These are phyloP conservation scores for Ceratina japonica DNA, from an alignment of 1,140 invertebrate genomes.

Conservation along the genomic window DNA sequence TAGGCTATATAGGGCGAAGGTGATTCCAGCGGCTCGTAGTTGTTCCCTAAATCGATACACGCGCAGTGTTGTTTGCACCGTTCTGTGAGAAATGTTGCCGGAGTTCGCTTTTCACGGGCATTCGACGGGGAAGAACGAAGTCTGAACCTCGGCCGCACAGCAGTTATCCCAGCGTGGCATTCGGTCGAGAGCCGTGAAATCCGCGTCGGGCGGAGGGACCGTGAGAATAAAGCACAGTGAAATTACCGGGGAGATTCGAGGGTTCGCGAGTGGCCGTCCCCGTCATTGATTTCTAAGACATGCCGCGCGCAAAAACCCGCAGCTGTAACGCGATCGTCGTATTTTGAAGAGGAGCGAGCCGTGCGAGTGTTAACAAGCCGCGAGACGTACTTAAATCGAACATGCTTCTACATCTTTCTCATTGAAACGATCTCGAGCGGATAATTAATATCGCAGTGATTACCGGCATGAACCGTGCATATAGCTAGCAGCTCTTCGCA, in stretches of 20 bases:
- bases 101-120: conserved; percentile 3
- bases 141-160: neutral
- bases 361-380: neutral
- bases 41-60: conserved; percentile 62
- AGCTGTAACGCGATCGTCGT: conserved; percentile 15
- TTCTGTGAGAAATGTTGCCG: conserved; percentile 52
- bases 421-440: no score
- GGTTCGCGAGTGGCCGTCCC: conserved; percentile 5
- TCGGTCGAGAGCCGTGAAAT: no score
- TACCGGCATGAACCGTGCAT: neutral
- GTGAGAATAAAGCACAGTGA: neutral
- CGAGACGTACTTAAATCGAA: no score
- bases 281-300: conserved; percentile 47
- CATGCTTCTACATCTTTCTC: no score
- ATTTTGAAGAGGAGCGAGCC: no score
- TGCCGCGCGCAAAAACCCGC: conserved; percentile 15
- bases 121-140: neutral
- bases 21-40: conserved; percentile 55
- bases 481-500: no score
- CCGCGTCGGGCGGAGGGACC: neutral
- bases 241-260: neutral
- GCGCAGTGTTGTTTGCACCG: conserved; percentile 58
- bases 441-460: neutral
- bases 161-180: no score
- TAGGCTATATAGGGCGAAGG: conserved; percentile 44